Conservation (phyloP, 1,140 invertebrate species). For the Macrotrachela quadricornifera region DNA sequence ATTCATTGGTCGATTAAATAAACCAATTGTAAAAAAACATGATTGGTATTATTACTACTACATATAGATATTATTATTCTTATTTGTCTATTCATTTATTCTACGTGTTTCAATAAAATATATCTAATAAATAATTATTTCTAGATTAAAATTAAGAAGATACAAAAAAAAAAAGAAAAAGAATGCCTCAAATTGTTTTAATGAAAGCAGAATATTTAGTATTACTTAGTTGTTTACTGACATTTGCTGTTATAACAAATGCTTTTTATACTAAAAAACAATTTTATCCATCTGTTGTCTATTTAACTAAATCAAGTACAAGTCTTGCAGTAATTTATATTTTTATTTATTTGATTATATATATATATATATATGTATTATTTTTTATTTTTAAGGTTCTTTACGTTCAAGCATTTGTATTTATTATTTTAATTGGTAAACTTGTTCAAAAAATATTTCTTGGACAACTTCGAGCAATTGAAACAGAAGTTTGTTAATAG, state of each 20-base stretch:
- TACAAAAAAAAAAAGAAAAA: no score
- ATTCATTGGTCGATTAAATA: no score
- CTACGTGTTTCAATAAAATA: no score
- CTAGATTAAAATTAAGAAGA: no score
- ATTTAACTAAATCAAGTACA: constrained; percentile 95
- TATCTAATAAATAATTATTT: no score
- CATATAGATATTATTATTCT: no score
- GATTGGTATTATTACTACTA: no score
- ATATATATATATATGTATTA: not conserved
- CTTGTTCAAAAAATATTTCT: constrained; percentile 87
- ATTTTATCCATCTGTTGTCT: constrained; percentile 97
- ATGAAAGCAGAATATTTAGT: not conserved
- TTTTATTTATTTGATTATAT: constrained; percentile 2
- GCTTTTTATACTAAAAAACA: constrained; percentile 93
- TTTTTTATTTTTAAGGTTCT: constrained; percentile 55
- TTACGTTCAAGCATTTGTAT: constrained; percentile 85
- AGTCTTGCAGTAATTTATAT: constrained; percentile 80
- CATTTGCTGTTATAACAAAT: constrained; percentile 34
- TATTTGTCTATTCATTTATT: no score
- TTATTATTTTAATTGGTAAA: constrained; percentile 81
- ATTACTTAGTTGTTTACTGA: not conserved
- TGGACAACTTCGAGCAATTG: constrained; percentile 78
- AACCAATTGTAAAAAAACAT: no score
- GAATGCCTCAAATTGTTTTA: no score
- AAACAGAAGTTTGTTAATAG: constrained; percentile 58